A percentile compares a stretch with the other conserved stretches of the same genome.
phyloP scores from a whole-genome alignment of 2,113 vertebrate genomes.

The Piaya cayana region DNA sequence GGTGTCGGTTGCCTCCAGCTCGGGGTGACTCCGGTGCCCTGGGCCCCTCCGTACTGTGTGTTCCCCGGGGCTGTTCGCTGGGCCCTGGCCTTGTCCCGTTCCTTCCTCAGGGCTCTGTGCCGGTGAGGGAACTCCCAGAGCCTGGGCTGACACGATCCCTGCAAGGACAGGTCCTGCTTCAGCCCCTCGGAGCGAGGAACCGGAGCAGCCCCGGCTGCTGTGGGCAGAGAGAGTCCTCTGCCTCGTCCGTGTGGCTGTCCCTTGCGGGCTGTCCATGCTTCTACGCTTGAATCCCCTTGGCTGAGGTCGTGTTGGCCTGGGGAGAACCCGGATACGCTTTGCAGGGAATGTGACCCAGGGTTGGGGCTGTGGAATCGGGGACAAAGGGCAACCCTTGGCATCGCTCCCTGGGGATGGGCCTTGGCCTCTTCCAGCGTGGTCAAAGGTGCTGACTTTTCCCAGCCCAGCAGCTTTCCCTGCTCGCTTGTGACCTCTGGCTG shows the following conservation, averaged over 20 bases:
- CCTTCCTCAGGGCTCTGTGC: no score
- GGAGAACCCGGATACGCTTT: rapidly evolving
- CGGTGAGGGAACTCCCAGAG: no score
- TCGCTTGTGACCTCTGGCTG: rapidly evolving
- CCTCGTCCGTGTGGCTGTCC: background rate
- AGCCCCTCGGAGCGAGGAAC: no score
- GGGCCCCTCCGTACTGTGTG: background rate
- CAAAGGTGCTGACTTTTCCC: background rate
- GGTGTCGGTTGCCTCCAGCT: no score
- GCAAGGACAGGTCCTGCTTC: no score
- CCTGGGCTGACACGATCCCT: rapidly evolving
- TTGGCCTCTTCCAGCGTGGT: background rate
- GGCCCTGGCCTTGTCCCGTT: no score
- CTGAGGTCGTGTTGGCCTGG: background rate
- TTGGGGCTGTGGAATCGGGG: rapidly evolving
- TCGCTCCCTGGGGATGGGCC: background rate
- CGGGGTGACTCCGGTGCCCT: background rate
- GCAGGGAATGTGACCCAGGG: rapidly evolving
- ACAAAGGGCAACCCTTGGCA: background rate
- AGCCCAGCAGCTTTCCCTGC: background rate
- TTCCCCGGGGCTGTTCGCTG: background rate
- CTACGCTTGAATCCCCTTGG: background rate
- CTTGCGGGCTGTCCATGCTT: background rate
- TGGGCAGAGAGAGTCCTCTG: no score
- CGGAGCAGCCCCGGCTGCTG: background rate